Conservation (phyloP, 2,797 vertebrate species). For the Catharus ustulatus region DNA sequence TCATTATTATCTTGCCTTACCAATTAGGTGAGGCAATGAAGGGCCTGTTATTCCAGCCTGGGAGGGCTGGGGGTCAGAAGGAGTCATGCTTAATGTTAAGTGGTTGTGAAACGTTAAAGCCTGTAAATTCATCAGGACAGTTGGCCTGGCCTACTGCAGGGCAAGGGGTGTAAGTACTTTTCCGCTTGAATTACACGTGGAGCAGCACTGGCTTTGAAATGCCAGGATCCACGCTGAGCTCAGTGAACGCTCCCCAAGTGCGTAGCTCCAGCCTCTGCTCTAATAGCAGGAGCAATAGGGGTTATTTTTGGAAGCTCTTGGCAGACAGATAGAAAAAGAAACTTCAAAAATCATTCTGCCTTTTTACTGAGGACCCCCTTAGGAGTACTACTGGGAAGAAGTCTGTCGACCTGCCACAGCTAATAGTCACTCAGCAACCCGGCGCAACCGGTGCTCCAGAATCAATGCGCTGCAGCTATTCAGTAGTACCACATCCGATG, state of each 20-base stretch:
- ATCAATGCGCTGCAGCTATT: neutral
- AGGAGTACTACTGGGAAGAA: slow-evolving; percentile 46
- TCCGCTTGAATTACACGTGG: neutral
- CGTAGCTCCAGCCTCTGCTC: neutral
- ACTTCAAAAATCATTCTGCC: slow-evolving; percentile 36
- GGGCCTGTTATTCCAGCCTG: slow-evolving; percentile 10
- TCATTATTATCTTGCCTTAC: slow-evolving; percentile 14
- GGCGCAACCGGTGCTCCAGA: neutral
- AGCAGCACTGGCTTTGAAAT: slow-evolving; percentile 34
- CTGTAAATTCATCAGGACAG: slow-evolving; percentile 7
- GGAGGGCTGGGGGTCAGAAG: slow-evolving; percentile 31
- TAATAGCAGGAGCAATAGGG: slow-evolving; percentile 12
- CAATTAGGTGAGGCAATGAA: slow-evolving; percentile 10
- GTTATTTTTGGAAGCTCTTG: slow-evolving; percentile 35
- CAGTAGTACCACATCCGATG: neutral
- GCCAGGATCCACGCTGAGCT: slow-evolving; percentile 5
- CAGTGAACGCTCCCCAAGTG: neutral
- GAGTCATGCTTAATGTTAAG: slow-evolving; percentile 8
- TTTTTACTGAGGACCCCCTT: slow-evolving; percentile 29
- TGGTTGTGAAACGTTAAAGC: neutral
- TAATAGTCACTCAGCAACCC: slow-evolving; percentile 47
- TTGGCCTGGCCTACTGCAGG: neutral
- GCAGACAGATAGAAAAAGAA: slow-evolving; percentile 8
- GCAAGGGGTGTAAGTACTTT: slow-evolving; percentile 2
- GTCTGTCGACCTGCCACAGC: slow-evolving; percentile 26